Evolutionary conservation across 2,888 invertebrate species (phyloP).

Genomic region (Amphipyra tragopoginis): DNA sequence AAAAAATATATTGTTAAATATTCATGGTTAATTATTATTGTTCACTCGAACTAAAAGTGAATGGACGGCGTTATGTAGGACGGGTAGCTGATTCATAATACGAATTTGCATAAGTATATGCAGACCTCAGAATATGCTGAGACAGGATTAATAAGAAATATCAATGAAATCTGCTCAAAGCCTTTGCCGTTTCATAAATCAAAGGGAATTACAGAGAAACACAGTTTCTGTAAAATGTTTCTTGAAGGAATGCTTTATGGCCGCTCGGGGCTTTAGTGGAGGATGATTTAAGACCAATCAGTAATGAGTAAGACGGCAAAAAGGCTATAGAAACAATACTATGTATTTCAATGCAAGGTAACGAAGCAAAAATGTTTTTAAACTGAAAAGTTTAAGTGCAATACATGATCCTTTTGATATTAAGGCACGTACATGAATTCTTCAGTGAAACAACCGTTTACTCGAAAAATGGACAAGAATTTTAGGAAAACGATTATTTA

Average conservation of each 20-base stretch:
- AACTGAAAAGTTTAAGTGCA: background rate
- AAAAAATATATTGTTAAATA: constrained; percentile 52
- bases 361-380: constrained; percentile 1
- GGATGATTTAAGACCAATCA: constrained; percentile 33
- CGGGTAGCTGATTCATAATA: constrained; percentile 53
- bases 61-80: constrained; percentile 42
- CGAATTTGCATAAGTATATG: constrained; percentile 48
- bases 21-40: constrained; percentile 57
- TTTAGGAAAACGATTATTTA: too few species aligned
- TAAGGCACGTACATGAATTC: too few species aligned
- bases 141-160: constrained; percentile 52
- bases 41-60: constrained; percentile 49
- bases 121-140: constrained; percentile 29
- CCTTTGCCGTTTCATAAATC: constrained; percentile 39
- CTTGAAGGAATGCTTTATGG: constrained; percentile 37
- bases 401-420: too few species aligned
- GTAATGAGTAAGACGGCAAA: constrained; percentile 23
- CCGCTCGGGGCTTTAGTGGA: constrained; percentile 11
- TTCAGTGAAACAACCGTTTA: too few species aligned
- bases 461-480: too few species aligned
- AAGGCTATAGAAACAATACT: constrained; percentile 32
- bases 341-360: background rate
- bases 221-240: constrained; percentile 38
- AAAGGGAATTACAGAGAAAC: constrained; percentile 31
- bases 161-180: constrained; percentile 49